Evolutionary conservation across 2,888 invertebrate genomes (phyloP), one percentile per base, ranked within the genome.

Genomic region (Melanostoma mellinum): DNA sequence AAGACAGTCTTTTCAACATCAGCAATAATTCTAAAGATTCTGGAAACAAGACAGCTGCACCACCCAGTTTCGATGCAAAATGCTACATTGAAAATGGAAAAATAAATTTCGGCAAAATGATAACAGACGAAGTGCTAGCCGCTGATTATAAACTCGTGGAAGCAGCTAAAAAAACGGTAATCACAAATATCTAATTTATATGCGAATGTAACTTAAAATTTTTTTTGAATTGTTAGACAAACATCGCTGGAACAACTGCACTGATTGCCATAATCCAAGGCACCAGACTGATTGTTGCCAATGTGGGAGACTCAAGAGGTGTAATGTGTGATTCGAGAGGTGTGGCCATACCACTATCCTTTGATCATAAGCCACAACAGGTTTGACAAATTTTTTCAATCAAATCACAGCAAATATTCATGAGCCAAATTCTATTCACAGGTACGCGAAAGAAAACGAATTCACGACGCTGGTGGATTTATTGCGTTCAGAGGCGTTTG

Each of bases 351-450:
- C 98, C 97, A 9, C 92, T 99, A 5, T 98, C 98, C 1, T 97
- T 97, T 91, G 99, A 99, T 91, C 99, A 99, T 90, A 99, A 99
- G 92, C 99, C 99, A 46, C 97, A 98, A 89, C 97, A 98, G 93
- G 97, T 97, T 92, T 46, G 48, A 67, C 30, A 35, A 35, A 44
- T 4, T 61, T 46, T 44, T 44, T n/a, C 2, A 8, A 40, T 48
- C 9, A n/a, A 60, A 8, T 40, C 6, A 40, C 10, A 44, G 44
- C 6, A 53, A 56, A 6, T 4, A 4, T 46, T 30, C 3, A 30
- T 30, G 33, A 55, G 30, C 30, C 30, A 30, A 55, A 9, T 46
- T 40, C 52, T 20, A 58, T 71, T 89, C 91, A 20, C 88, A 97
- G 96, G 94, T 96, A 86, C 94, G 97, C 87, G 98, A 99, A 92